Percentiles rank a stretch among this genome's conserved stretches.
Conservation (phyloP, 1,140 invertebrate species). For the Aphelenchoides avenae region DNA sequence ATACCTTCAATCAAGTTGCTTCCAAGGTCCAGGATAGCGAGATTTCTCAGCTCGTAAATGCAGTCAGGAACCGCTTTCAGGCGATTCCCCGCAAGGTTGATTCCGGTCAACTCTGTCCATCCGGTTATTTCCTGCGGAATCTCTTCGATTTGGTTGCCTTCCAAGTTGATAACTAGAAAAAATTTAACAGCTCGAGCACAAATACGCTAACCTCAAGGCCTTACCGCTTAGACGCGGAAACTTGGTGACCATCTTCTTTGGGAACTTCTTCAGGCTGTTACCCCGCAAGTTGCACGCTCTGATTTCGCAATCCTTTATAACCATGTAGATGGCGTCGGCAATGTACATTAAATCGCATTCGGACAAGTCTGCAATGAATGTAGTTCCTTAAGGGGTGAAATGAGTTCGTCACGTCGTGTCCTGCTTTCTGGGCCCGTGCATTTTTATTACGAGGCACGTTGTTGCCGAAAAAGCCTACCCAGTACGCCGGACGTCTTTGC, state of each 20-base stretch:
- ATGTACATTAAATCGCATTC: conserved; percentile 51
- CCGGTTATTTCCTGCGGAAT: conserved; percentile 47
- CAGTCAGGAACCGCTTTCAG: too few relatives aligned
- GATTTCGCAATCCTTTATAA: conserved; percentile 44
- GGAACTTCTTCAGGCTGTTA: conserved; percentile 50
- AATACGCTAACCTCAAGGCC: neutral
- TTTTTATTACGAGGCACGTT: too few relatives aligned
- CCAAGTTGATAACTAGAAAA: conserved; percentile 46
- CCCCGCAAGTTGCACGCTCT: conserved; percentile 42
- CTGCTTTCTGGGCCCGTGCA: too few relatives aligned
- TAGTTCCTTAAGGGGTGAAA: conserved; percentile 16
- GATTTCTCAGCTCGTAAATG: too few relatives aligned
- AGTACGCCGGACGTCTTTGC: conserved; percentile 47
- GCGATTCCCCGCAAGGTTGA: too few relatives aligned
- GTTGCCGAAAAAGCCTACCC: too few relatives aligned
- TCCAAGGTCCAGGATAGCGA: too few relatives aligned
- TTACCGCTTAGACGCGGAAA: conserved; percentile 46
- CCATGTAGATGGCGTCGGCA: conserved; percentile 47
- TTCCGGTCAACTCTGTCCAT: too few relatives aligned
- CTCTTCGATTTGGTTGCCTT: conserved; percentile 41
- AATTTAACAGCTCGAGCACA: neutral
- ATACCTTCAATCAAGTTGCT: too few relatives aligned
- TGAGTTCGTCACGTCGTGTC: neutral
- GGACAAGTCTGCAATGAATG: conserved; percentile 38
- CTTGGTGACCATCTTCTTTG: conserved; percentile 37